A percentile compares a stretch with the other conserved stretches of the same genome.
These are phyloP conservation scores for Polydrusus pterygomalis DNA, from an alignment of 2,888 invertebrate genomes.

Conservation along the genomic window DNA sequence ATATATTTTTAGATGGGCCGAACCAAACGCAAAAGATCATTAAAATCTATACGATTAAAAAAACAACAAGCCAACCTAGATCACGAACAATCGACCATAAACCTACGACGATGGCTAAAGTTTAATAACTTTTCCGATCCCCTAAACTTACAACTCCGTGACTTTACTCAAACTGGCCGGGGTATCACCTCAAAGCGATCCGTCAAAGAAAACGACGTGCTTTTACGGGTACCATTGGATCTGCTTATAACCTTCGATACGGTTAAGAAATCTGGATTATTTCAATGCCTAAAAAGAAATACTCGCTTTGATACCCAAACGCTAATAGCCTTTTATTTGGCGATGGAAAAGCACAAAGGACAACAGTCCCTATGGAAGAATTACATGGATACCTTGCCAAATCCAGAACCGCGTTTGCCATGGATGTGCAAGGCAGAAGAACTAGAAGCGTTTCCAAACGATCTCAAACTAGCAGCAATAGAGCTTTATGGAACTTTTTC, in stretches of 20 bases:
- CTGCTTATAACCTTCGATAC: constrained; percentile 73
- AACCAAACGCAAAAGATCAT: constrained; percentile 69
- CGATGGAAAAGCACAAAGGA: constrained; percentile 78
- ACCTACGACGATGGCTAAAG: constrained; percentile 75
- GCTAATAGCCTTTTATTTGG: constrained; percentile 83
- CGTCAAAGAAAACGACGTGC: constrained; percentile 75
- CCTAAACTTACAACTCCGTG: constrained; percentile 75
- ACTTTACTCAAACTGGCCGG: constrained; percentile 82
- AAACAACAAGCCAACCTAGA: constrained; percentile 61
- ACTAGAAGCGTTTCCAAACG: constrained; percentile 75
- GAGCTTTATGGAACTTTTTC: constrained; percentile 74
- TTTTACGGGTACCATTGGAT: constrained; percentile 78
- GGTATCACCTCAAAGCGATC: constrained; percentile 80
- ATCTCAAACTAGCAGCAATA: constrained; percentile 74
- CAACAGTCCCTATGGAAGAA: constrained; percentile 75
- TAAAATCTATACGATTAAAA: constrained; percentile 53
- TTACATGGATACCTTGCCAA: constrained; percentile 83
- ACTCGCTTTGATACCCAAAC: constrained; percentile 79
- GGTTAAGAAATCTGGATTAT: constrained; percentile 47
- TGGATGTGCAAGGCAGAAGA: constrained; percentile 79
- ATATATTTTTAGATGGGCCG: constrained; percentile 71
- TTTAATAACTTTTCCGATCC: constrained; percentile 75
- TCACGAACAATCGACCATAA: constrained; percentile 70
- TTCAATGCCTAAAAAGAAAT: constrained; percentile 40
- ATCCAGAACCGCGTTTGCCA: constrained; percentile 77